Evolutionary conservation across 2,888 invertebrate genomes (phyloP).

Genomic region (Eupithecia dodoneata): DNA sequence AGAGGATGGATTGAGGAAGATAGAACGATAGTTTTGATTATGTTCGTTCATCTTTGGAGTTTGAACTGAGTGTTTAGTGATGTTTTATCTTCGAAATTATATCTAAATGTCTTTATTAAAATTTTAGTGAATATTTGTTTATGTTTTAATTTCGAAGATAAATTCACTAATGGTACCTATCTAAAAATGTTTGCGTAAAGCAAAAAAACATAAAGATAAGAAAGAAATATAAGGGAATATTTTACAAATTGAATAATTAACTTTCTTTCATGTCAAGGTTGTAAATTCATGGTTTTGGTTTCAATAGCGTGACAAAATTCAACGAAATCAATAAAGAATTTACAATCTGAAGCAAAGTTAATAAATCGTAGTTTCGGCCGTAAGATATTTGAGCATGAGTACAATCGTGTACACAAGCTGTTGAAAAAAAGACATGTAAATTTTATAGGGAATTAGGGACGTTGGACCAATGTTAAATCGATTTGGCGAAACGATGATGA

Average conservation of each 20-base stretch:
- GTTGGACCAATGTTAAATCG: slow-evolving; percentile 76
- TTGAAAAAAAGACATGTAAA: slow-evolving; percentile 74
- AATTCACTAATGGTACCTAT: not conserved
- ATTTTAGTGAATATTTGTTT: not conserved
- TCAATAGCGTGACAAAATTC: not conserved
- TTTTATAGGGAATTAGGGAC: slow-evolving; percentile 65
- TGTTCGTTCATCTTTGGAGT: not conserved
- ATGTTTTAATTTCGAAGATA: not conserved
- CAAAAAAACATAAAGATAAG: not conserved
- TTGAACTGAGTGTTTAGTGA: not conserved
- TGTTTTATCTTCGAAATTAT: not conserved
- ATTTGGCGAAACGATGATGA: slow-evolving; percentile 48
- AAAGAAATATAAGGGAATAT: not conserved
- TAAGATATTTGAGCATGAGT: slow-evolving; percentile 29
- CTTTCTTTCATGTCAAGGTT: not conserved
- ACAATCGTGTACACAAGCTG: slow-evolving; percentile 48
- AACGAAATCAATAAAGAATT: slow-evolving; percentile 11
- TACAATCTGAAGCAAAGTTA: slow-evolving; percentile 4
- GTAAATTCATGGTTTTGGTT: slow-evolving; percentile 9
- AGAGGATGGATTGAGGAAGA: not conserved
- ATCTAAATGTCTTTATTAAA: not conserved
- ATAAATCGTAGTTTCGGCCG: slow-evolving; percentile 26
- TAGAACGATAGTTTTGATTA: not conserved
- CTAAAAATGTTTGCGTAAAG: not conserved
- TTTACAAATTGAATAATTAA: not conserved